Evolutionary conservation across 2,113 vertebrate genomes (phyloP).

Genomic region (Aegotheles bennettii): DNA sequence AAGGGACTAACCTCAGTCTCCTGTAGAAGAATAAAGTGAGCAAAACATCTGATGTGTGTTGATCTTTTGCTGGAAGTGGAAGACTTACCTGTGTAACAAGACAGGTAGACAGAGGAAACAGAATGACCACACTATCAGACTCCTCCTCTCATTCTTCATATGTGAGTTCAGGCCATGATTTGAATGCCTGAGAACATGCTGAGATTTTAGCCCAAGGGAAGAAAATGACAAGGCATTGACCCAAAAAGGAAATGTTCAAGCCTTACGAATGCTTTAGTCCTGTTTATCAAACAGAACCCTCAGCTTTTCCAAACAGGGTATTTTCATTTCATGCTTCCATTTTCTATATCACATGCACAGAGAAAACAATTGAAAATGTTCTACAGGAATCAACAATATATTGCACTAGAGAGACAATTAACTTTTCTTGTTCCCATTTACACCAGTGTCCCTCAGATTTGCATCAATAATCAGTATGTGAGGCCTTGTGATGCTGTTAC

Average conservation of each 20-base stretch:
- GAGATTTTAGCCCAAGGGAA: background rate
- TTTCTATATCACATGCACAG: background rate
- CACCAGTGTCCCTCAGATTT: background rate
- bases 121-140: background rate
- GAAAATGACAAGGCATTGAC: slow-evolving; percentile 25
- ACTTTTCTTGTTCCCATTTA: background rate
- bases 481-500: background rate
- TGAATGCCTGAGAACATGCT: background rate
- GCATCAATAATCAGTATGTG: background rate
- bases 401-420: background rate
- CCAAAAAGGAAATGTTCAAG: slow-evolving; percentile 55
- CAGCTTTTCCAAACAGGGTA: slow-evolving; percentile 36
- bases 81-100: background rate
- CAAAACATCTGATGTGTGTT: background rate
- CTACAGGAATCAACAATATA: background rate
- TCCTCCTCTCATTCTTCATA: background rate
- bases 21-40: background rate
- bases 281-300: slow-evolving; percentile 49
- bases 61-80: background rate
- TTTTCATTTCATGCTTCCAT: slow-evolving; percentile 42
- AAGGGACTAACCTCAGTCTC: background rate
- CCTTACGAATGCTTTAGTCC: background rate
- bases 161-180: background rate
- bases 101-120: background rate
- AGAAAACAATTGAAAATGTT: background rate